Conservation (phyloP, 1,140 invertebrate species). For the Cherax destructor region DNA sequence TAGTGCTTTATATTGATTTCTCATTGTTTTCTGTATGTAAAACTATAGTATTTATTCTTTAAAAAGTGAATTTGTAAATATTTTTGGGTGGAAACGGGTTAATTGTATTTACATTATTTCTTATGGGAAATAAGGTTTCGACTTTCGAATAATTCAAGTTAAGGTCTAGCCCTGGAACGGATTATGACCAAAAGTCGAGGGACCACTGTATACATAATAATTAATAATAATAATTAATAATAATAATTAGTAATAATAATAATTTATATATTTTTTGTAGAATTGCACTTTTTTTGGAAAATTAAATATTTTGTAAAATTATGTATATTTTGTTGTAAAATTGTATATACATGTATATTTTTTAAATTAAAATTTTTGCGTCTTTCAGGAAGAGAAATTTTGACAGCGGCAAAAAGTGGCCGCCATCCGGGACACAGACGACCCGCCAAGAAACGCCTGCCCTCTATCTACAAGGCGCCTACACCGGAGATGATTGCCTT, state of each 20-base stretch:
- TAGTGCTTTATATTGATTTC: no score
- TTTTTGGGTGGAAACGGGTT: no score
- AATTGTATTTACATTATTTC: no score
- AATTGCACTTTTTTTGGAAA: not conserved
- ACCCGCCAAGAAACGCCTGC: conserved; percentile 97
- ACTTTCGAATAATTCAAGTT: no score
- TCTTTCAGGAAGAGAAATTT: conserved; percentile 84
- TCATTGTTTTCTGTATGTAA: no score
- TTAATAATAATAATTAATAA: no score
- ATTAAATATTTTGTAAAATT: not conserved
- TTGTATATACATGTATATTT: not conserved
- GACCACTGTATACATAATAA: no score
- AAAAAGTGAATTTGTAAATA: no score
- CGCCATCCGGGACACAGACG: conserved; percentile 97
- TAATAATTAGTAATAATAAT: not conserved
- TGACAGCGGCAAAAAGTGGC: conserved; percentile 85
- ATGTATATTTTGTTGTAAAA: not conserved
- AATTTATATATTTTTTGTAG: not conserved
- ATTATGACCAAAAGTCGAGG: no score
- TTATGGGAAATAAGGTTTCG: no score
- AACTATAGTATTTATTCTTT: no score
- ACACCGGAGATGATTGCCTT: conserved; percentile 97
- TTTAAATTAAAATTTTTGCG: not conserved
- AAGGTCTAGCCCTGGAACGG: no score
- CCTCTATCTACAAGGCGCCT: conserved; percentile 91